Evolutionary conservation across 2,113 vertebrate genomes (phyloP).

Genomic region (Boulengeromyrus knoepffleri): DNA sequence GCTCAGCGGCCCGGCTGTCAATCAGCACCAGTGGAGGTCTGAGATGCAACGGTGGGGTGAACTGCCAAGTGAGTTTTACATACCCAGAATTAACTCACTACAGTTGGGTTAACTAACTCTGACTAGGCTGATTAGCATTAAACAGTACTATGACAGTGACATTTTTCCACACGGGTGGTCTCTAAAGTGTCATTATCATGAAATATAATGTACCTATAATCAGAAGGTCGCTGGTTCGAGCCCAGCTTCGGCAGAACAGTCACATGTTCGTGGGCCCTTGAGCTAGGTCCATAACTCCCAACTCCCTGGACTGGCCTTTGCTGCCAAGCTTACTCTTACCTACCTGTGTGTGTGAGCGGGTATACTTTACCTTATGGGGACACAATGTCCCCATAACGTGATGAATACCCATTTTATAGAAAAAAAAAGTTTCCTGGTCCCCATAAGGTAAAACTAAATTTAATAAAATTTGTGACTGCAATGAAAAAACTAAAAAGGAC

Average conservation of each 20-base stretch:
- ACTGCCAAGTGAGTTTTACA: not conserved
- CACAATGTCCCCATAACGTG: no score
- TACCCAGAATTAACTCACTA: not conserved
- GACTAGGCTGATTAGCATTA: not conserved
- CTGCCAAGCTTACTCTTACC: not conserved
- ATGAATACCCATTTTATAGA: no score
- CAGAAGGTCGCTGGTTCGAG: not conserved
- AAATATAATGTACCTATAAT: not conserved
- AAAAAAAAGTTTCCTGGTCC: no score
- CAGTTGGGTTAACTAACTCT: not conserved
- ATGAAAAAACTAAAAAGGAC: no score
- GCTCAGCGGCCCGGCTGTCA: not conserved
- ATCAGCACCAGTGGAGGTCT: not conserved
- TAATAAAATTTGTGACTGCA: no score
- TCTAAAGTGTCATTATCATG: not conserved
- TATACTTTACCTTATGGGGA: no score
- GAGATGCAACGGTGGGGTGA: not conserved
- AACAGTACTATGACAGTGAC: not conserved
- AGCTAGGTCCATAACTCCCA: not conserved
- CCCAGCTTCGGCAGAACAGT: not conserved
- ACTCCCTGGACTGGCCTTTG: not conserved
- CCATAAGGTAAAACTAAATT: no score
- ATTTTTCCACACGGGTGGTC: not conserved
- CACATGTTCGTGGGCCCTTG: not conserved
- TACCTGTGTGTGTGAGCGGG: not conserved